These are phyloP conservation scores for Galeruca laticollis DNA, from an alignment of 2,888 invertebrate species.

Conservation along the genomic window DNA sequence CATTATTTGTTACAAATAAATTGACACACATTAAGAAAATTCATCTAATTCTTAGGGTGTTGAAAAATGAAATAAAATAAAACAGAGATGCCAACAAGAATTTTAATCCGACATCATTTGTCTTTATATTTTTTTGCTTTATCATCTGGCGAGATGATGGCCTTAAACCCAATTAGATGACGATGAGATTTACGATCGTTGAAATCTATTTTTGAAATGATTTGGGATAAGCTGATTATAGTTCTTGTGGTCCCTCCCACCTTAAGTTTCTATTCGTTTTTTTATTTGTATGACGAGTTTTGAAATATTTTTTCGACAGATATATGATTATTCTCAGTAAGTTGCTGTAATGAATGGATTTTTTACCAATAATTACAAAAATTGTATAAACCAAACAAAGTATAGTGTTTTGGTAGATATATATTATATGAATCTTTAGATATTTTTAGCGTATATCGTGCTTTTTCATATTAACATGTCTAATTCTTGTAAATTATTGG, in stretches of 20 bases:
- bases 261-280: background rate
- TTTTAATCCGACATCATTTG: background rate
- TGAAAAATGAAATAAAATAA: background rate
- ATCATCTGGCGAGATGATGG: conserved; percentile 6
- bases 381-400: no score
- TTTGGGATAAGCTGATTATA: conserved; percentile 15
- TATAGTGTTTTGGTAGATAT: no score
- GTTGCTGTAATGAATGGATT: no score
- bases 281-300: background rate
- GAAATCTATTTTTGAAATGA: conserved; percentile 17
- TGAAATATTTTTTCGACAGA: background rate
- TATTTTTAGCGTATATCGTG: background rate
- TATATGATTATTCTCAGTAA: no score
- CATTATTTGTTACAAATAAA: no score
- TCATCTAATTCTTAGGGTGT: background rate
- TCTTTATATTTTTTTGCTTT: conserved; percentile 8
- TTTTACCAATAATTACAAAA: no score
- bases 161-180: conserved; percentile 17
- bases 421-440: background rate
- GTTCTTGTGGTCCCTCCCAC: background rate
- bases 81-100: background rate
- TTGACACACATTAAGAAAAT: no score
- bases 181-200: conserved; percentile 14
- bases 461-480: background rate
- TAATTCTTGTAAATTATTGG: background rate